Evolutionary conservation across 2,797 vertebrate genomes (phyloP).

Genomic region (Premnoplex brunnescens): DNA sequence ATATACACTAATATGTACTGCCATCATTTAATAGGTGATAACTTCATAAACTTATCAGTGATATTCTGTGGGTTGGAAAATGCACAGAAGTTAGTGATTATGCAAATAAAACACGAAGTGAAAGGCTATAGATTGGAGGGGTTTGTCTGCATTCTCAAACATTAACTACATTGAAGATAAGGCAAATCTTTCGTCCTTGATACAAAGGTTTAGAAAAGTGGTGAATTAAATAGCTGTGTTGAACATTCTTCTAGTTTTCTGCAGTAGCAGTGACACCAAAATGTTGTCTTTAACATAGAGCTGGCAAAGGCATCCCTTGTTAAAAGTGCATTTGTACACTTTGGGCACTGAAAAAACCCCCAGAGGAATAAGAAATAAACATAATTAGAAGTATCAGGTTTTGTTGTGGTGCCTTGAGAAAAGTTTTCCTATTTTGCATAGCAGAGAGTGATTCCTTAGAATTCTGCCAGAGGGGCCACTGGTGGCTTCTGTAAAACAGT

Average conservation of each 20-base stretch:
- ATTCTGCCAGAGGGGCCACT: neutral
- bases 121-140: neutral
- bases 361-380: neutral
- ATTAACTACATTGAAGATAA: neutral
- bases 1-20: neutral
- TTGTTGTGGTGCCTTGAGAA: neutral
- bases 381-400: neutral
- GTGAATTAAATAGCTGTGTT: neutral
- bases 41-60: neutral
- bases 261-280: neutral
- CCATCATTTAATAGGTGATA: neutral
- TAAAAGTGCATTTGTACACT: neutral
- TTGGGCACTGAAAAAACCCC: neutral
- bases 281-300: neutral
- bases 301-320: neutral
- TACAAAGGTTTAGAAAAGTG: neutral
- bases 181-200: neutral
- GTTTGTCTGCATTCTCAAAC: neutral
- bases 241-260: neutral
- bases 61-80: neutral
- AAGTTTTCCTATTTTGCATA: neutral
- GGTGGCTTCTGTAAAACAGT: neutral
- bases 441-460: neutral
- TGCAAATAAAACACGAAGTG: neutral
- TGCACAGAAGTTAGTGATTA: neutral